Percentiles rank a stretch among this genome's conserved stretches.
phyloP scores from a whole-genome alignment of 1,140 invertebrate species.

The Zaprionus inermis region DNA sequence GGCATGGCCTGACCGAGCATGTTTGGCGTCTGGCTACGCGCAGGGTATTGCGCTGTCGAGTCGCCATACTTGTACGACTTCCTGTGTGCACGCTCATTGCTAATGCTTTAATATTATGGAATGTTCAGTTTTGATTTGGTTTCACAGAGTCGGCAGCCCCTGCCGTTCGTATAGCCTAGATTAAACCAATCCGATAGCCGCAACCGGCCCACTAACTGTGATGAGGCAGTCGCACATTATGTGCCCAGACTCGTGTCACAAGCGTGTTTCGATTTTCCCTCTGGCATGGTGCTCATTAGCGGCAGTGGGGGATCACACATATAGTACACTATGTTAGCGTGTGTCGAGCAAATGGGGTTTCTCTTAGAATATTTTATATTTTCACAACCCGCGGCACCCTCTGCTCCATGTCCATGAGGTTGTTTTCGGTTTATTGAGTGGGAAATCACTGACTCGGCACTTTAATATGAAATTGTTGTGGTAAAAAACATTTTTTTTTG shows the following conservation, averaged over 20 bases:
- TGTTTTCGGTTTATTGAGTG: slow-evolving; percentile 13
- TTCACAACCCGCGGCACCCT: not conserved
- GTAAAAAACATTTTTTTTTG: slow-evolving; percentile 1
- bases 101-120: slow-evolving; percentile 69
- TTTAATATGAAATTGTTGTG: slow-evolving; percentile 6
- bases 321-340: not conserved
- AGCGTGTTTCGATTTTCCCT: slow-evolving; percentile 20
- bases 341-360: slow-evolving; percentile 11
- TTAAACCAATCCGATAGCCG: slow-evolving; percentile 30
- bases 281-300: slow-evolving; percentile 56
- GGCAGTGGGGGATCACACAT: not conserved
- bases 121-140: slow-evolving; percentile 55
- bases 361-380: slow-evolving; percentile 16
- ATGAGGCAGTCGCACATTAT: slow-evolving; percentile 16
- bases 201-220: not conserved
- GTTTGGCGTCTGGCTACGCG: too few species aligned
- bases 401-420: not conserved
- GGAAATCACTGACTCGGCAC: slow-evolving; percentile 31
- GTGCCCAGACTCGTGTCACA: slow-evolving; percentile 6
- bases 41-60: not conserved
- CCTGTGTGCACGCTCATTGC: slow-evolving; percentile 33
- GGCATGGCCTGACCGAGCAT: not conserved
- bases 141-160: slow-evolving; percentile 2
- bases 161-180: slow-evolving; percentile 30
- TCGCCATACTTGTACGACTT: not conserved